These are phyloP conservation scores for Geodia barretti DNA, from an alignment of 37 sponge, comb jelly and placozoan genomes.

Conservation along the genomic window DNA sequence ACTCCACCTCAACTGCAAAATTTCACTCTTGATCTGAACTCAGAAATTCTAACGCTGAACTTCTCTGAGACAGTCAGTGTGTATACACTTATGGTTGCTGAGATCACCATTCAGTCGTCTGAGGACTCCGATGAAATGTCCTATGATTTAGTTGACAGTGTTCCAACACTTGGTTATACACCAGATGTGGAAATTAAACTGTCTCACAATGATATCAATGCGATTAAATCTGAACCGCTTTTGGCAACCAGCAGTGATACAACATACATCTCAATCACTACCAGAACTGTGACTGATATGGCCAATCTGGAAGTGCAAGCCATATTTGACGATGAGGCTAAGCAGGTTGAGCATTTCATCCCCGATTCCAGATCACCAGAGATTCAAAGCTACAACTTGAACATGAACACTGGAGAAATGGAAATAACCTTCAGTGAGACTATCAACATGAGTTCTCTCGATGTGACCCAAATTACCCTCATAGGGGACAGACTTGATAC, in stretches of 20 bases:
- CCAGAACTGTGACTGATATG: conserved; percentile 68
- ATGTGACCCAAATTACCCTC: conserved; percentile 50
- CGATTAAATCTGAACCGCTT: conserved; percentile 47
- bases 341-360: conserved; percentile 32
- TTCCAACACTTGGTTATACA: not conserved
- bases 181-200: conserved; percentile 47
- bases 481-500: conserved; percentile 1
- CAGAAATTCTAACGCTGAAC: conserved; percentile 55
- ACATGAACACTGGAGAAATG: conserved; percentile 69
- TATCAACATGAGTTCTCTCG: conserved; percentile 47
- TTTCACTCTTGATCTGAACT: conserved; percentile 77
- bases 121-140: not conserved
- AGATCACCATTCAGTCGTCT: conserved; percentile 51
- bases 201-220: conserved; percentile 59
- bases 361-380: conserved; percentile 66
- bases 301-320: conserved; percentile 31
- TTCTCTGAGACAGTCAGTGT: conserved; percentile 87
- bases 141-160: not conserved
- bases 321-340: conserved; percentile 38
- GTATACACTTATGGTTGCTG: conserved; percentile 33
- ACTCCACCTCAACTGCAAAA: conserved; percentile 59
- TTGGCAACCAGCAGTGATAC: conserved; percentile 56
- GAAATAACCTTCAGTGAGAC: conserved; percentile 68
- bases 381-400: conserved; percentile 46
- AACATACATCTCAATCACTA: conserved; percentile 62